Evolutionary conservation across 2,888 invertebrate species (phyloP).

Genomic region (Chorisops tibialis): DNA sequence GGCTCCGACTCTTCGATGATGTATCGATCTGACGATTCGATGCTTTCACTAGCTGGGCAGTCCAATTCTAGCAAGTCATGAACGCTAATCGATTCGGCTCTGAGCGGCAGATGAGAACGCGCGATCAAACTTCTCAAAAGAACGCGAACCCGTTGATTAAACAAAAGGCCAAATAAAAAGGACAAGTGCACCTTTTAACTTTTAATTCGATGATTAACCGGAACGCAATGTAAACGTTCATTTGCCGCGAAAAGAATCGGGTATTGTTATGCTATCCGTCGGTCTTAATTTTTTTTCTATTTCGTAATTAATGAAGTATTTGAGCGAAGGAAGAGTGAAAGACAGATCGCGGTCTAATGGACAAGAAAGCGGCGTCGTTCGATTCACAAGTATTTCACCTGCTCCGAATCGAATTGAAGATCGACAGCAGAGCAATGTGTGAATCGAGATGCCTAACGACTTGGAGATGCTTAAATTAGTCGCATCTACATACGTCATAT

Average conservation of each 20-base stretch:
- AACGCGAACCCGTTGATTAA: constrained; percentile 1
- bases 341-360: background rate
- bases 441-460: too few species aligned
- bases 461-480: too few species aligned
- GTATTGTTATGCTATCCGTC: too few species aligned
- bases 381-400: constrained; percentile 6
- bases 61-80: constrained; percentile 13
- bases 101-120: constrained; percentile 16
- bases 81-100: constrained; percentile 18
- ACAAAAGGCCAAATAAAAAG: background rate
- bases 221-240: constrained; percentile 12
- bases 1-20: background rate
- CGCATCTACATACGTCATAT: too few species aligned
- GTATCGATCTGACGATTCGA: background rate
- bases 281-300: too few species aligned
- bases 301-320: background rate
- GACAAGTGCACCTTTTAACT: constrained; percentile 17
- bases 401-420: constrained; percentile 20
- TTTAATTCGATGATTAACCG: constrained; percentile 22
- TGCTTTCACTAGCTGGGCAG: background rate
- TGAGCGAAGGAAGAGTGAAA: background rate
- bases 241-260: background rate
- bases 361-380: background rate
- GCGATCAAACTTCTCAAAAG: background rate
- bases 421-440: background rate